Base-by-base conservation (phyloP, 1,140 invertebrate genomes). In the Drosophila varians region DNA sequence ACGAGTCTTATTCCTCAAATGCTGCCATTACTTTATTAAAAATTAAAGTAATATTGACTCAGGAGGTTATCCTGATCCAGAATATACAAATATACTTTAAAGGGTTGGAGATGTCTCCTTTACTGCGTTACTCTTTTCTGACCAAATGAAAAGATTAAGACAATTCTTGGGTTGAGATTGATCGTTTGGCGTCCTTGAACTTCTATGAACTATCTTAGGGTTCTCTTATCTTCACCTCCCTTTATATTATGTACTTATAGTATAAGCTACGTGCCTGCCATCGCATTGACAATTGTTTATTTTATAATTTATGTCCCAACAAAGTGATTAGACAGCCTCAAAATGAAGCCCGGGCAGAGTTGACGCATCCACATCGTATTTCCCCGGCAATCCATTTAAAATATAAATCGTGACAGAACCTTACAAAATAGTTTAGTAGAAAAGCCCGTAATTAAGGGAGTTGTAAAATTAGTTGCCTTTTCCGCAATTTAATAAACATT, bases 321-420 rank as follows among this genome's bases (percentile, higher is more conserved):
- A 4, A 64, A 48, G 45, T 65, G 45, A 65, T 65, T 49, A 49
- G n/a, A n/a, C n/a, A 14, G 3, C 8, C n/a, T n/a, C n/a, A n/a
- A n/a, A n/a, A n/a, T n/a, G n/a, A n/a, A 7, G 5, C 3, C 3
- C 4, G 18, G 18, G 7, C 12, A 40, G n/a, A 12, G 16, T 40
- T 7, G 43, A 31, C 23, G 18, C 28, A 48, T 23, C 28, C 9
- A 25, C 25, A n/a, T 16, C n/a, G 28, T 18, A 12, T 38, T 36
- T 16, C 7, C 14, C 19, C 28, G 12, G 11, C 55, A 7, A 43
- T 55, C 5, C 7, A 4, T 42, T 43, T 6, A 7, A 5, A 26
- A 4, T 42, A 31, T 6, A 7, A 5, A 26, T 28, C 19, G 16
- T 55, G 25, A 36, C 38, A 34, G 36, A 31, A 31, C 9, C 11